A percentile compares a stretch with the other conserved stretches of the same genome.
These are phyloP conservation scores for Ondatra zibethicus DNA, from an alignment of 2,113 vertebrate species.

Conservation along the genomic window DNA sequence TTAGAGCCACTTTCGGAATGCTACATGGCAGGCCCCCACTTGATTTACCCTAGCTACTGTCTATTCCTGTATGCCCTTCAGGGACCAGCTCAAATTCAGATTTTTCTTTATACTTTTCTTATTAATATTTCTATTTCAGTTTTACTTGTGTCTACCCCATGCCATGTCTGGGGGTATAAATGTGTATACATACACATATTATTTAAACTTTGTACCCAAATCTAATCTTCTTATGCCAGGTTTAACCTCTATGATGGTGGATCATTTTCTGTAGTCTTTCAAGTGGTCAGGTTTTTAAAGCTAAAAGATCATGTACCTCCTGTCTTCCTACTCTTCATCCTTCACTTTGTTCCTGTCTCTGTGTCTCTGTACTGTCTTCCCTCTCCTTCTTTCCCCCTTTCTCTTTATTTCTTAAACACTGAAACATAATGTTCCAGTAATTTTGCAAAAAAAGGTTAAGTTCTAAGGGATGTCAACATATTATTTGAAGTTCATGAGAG, in stretches of 20 bases:
- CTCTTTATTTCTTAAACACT: not conserved
- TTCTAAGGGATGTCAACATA: not conserved
- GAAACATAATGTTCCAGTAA: not conserved
- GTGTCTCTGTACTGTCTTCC: no score
- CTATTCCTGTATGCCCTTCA: not conserved
- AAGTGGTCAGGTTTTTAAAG: not conserved
- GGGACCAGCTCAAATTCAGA: not conserved
- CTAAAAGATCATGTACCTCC: not conserved
- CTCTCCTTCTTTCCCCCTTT: not conserved
- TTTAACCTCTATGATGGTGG: not conserved
- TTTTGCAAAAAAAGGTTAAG: not conserved
- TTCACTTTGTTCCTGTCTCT: no score
- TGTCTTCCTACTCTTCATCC: not conserved
- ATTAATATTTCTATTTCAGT: not conserved
- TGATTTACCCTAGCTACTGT: not conserved
- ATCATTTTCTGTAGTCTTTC: not conserved
- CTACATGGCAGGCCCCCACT: not conserved
- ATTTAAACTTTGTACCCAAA: not conserved
- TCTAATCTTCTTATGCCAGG: not conserved
- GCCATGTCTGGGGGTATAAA: not conserved
- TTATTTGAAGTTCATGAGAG: conserved; percentile 9
- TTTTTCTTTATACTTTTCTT: conserved; percentile 7
- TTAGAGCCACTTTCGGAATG: conserved; percentile 3
- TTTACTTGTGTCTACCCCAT: not conserved
- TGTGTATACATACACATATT: no score